Evolutionary conservation across 2,888 invertebrate species (phyloP).

Genomic region (Pasiphila rectangulata): DNA sequence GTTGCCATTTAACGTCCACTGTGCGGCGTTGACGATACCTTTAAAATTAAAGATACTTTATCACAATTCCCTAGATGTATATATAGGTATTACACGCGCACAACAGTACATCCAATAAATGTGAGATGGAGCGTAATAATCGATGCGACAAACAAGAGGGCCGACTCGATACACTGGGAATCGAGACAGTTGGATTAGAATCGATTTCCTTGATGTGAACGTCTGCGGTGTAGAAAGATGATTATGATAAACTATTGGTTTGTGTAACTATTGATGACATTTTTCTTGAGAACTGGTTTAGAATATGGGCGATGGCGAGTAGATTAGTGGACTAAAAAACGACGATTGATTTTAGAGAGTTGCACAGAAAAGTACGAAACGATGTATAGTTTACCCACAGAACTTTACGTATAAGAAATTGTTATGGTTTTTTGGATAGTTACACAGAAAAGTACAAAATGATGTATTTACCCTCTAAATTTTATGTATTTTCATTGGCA

Average conservation of each 20-base stretch:
- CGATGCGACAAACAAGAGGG: slow-evolving; percentile 78
- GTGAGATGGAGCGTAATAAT: slow-evolving; percentile 76
- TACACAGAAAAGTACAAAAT: no score
- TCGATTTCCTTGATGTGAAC: slow-evolving; percentile 53
- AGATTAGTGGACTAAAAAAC: no score
- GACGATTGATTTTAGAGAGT: neutral
- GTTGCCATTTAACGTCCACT: no score
- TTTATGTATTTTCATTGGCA: no score
- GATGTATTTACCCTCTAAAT: no score
- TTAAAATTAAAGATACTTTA: neutral
- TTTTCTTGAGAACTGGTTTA: no score
- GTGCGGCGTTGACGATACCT: neutral
- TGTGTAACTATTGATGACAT: neutral
- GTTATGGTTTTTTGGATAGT: no score
- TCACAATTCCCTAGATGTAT: neutral
- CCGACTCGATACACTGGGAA: slow-evolving; percentile 56
- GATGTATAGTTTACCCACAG: no score
- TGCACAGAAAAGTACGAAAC: no score
- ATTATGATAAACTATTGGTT: slow-evolving; percentile 11
- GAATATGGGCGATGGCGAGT: no score
- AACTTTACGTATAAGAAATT: no score
- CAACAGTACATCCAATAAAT: slow-evolving; percentile 61
- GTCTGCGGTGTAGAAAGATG: slow-evolving; percentile 25
- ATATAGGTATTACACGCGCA: neutral
- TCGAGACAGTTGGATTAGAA: slow-evolving; percentile 53